Evolutionary conservation across 2,888 invertebrate species (phyloP), one percentile per base, ranked within the genome.

Genomic region (Eulithis testata): DNA sequence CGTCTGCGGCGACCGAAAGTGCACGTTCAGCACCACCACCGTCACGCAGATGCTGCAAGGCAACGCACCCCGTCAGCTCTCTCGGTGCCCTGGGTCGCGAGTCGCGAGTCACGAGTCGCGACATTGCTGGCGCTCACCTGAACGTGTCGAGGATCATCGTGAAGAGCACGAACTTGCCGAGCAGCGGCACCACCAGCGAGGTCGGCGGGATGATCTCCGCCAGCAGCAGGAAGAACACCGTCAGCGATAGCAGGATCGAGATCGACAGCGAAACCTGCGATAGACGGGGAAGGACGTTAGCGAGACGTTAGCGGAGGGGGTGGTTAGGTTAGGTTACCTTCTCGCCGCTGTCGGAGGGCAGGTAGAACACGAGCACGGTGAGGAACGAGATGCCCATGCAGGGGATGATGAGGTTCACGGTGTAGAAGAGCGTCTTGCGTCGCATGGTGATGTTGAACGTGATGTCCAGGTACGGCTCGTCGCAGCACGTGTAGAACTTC

Each of bases 391-490:
- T 99, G 75, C 98, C 98, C 96, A 99, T 98, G 89, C 98, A 99
- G 71, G 98, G 98, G 86, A 98, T 98, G 90, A 99, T 98, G 83
- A 98, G 95, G 94, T 98, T 99, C 79, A 99, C 98, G 51, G 98
- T 98, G 94, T 98, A 98, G 95, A 99, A 99, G 77, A 99, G 94
- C 60, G 99, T 98, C 94, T 98, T 98, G 78, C 98, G 95, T 79
- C 98, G 95, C 97, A 98, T 97, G 74, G 99, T 99, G 84, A 99
- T 98, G 94, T 99, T 99, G 94, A 99, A 99, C 70, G 99, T 99
- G 88, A 99, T 95, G 90, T 97, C 99, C 90, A 98, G 94, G 91
- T 98, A 99, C 68, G 98, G 98, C 93, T 98, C 98, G 86, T 98
- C 97, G 92, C 99, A 99, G 94, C 99, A 99, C 76, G 98, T 98